A percentile compares a stretch with the other conserved stretches of the same genome.
Evolutionary conservation across 2,888 invertebrate species (phyloP).

Genomic region (Diachrysia chrysitis): DNA sequence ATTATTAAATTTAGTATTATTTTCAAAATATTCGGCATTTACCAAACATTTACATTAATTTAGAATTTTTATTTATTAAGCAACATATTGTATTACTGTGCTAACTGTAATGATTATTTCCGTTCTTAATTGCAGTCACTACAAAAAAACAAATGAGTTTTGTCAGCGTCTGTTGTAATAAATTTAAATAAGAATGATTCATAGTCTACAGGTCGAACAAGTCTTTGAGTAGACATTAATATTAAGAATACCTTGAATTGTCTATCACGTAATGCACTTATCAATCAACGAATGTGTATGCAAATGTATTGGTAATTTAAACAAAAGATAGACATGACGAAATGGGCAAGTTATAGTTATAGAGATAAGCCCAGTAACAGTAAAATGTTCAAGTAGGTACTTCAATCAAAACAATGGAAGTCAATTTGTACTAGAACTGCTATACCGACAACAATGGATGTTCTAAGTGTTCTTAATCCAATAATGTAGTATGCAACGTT

Average conservation of each 20-base stretch:
- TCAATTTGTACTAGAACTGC: constrained; percentile 34
- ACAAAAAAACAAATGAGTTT: constrained; percentile 28
- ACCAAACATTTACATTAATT: neutral
- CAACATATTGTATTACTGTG: constrained; percentile 11
- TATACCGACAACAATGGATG: constrained; percentile 24
- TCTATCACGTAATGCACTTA: constrained; percentile 3
- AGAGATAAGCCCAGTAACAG: constrained; percentile 32
- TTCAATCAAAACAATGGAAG: constrained; percentile 42
- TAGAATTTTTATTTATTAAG: neutral
- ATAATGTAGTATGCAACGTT: constrained; percentile 13
- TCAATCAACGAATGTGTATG: constrained; percentile 48
- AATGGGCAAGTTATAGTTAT: constrained; percentile 33
- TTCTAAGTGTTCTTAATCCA: constrained; percentile 42
- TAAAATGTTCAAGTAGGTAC: constrained; percentile 26
- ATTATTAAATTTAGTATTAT: neutral
- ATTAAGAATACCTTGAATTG: constrained; percentile 47
- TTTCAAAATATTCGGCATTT: neutral
- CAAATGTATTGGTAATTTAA: constrained; percentile 35
- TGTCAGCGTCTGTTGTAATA: constrained; percentile 22
- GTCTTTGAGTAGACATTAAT: constrained; percentile 43
- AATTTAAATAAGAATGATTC: constrained; percentile 48
- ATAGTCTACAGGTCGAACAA: constrained; percentile 37
- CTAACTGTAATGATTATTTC: constrained; percentile 26
- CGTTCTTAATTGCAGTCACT: constrained; percentile 32
- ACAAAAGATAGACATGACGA: constrained; percentile 26